Conservation (phyloP, 2,888 invertebrate genomes). For the Diplolepis rosae region DNA sequence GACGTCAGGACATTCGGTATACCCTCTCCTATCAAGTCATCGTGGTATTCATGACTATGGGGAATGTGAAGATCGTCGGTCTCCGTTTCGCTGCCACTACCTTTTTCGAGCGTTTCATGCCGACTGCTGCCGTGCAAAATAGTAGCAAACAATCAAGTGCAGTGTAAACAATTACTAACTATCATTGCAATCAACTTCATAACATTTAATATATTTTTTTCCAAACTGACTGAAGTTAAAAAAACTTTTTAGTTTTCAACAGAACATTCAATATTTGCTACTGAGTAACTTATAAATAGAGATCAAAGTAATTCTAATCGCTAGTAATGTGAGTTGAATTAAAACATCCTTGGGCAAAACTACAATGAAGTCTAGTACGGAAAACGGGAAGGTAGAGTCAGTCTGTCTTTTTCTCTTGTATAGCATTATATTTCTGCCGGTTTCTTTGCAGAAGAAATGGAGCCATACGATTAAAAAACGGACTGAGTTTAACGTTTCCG, state of each 20-base stretch:
- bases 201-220: background rate
- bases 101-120: conserved; percentile 75
- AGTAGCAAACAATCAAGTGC: conserved; percentile 64
- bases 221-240: too few species aligned
- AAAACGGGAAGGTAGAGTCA: too few species aligned
- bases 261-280: background rate
- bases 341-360: too few species aligned
- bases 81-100: conserved; percentile 84
- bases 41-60: conserved; percentile 69
- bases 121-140: conserved; percentile 68
- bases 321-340: too few species aligned
- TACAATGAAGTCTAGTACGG: too few species aligned
- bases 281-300: too few species aligned
- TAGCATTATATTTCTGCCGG: too few species aligned
- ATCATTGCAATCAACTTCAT: conserved; percentile 37
- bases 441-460: too few species aligned
- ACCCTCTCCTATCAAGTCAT: conserved; percentile 67
- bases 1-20: conserved; percentile 70
- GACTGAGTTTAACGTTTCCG: too few species aligned
- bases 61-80: conserved; percentile 78
- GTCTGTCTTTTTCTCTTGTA: too few species aligned
- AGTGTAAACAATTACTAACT: conserved; percentile 57
- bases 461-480: too few species aligned
- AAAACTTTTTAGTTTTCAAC: background rate
- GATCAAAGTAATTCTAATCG: too few species aligned